Conservation (phyloP, 2,797 vertebrate species). For the Lagodon rhomboides region DNA sequence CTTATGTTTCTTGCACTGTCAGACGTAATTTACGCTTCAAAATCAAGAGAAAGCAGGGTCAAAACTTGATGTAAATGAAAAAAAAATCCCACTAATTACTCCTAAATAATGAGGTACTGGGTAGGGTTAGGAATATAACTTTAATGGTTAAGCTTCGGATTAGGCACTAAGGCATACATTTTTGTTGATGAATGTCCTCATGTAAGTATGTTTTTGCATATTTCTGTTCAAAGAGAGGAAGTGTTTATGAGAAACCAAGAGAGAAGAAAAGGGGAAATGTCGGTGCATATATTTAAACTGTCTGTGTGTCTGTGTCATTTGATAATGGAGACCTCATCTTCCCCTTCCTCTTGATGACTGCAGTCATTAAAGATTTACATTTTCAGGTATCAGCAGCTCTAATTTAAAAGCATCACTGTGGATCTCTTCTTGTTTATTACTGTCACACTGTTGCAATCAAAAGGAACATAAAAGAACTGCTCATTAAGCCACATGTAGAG, state of each 20-base stretch:
- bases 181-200: not conserved
- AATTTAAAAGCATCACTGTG: not conserved
- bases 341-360: not conserved
- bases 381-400: not conserved
- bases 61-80: too few species aligned
- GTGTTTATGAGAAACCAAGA: not conserved
- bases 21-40: too few species aligned
- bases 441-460: not conserved
- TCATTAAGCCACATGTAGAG: conserved; percentile 2
- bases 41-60: not conserved
- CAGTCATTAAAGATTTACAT: not conserved
- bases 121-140: not conserved
- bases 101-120: not conserved
- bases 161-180: not conserved
- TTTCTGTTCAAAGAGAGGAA: conserved; percentile 17
- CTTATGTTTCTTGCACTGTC: too few species aligned
- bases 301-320: not conserved
- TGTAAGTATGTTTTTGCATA: not conserved
- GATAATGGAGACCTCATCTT: not conserved
- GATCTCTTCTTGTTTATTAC: conserved; percentile 4
- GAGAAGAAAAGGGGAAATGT: conserved; percentile 7
- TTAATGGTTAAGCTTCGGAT: not conserved
- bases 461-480: not conserved
- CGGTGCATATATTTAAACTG: not conserved
- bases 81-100: not conserved